Conservation (phyloP, 1,140 invertebrate genomes). For the Eumaeus atala region DNA sequence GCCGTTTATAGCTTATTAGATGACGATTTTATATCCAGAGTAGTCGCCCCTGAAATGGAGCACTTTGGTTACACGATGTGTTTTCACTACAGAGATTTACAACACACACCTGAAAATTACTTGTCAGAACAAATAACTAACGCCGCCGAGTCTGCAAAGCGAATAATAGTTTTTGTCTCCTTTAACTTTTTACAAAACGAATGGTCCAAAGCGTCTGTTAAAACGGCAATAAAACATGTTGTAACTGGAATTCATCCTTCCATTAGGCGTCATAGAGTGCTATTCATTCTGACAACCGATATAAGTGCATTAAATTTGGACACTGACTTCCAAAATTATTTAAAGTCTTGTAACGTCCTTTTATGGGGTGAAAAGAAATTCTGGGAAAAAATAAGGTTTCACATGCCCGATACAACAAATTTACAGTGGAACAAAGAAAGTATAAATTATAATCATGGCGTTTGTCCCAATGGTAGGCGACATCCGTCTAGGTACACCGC, state of each 20-base stretch:
- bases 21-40: slow-evolving; percentile 86
- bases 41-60: slow-evolving; percentile 87
- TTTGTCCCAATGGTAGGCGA: slow-evolving; percentile 63
- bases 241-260: slow-evolving; percentile 79
- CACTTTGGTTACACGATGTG: slow-evolving; percentile 83
- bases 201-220: slow-evolving; percentile 83
- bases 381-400: slow-evolving; percentile 91
- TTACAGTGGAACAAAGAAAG: slow-evolving; percentile 72
- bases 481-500: slow-evolving; percentile 70
- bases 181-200: slow-evolving; percentile 84
- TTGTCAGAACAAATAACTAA: slow-evolving; percentile 85
- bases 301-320: slow-evolving; percentile 86
- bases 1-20: slow-evolving; percentile 92
- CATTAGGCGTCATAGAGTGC: slow-evolving; percentile 80
- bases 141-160: slow-evolving; percentile 83
- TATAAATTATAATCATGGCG: slow-evolving; percentile 63
- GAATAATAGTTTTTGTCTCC: slow-evolving; percentile 83
- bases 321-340: slow-evolving; percentile 85
- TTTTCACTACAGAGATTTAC: slow-evolving; percentile 84
- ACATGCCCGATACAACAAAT: slow-evolving; percentile 85
- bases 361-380: slow-evolving; percentile 90
- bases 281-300: slow-evolving; percentile 82
- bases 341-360: slow-evolving; percentile 88
- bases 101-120: slow-evolving; percentile 80
- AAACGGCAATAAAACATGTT: slow-evolving; percentile 82